A percentile compares a stretch with the other conserved stretches of the same genome.
These are phyloP conservation scores for Nephrotoma appendiculata DNA, from an alignment of 2,888 invertebrate genomes.

Conservation along the genomic window DNA sequence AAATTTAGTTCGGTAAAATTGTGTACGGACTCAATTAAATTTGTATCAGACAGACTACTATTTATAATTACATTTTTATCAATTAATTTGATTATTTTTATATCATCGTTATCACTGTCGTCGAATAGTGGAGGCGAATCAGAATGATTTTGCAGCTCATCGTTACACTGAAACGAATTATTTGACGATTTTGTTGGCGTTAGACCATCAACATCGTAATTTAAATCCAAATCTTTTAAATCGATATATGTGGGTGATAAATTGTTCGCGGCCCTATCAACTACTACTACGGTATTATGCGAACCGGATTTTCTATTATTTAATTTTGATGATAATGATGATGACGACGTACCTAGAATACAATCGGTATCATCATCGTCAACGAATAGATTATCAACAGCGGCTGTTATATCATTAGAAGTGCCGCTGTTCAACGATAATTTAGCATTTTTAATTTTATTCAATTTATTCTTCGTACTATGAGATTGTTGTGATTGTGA, in stretches of 20 bases:
- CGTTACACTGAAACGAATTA: not conserved
- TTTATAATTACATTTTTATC: constrained; percentile 2
- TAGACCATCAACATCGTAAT: not conserved
- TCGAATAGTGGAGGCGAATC: not conserved
- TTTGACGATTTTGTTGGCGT: not conserved
- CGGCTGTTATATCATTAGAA: not conserved
- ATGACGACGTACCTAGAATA: not conserved
- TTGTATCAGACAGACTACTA: constrained; percentile 11
- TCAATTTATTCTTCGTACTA: not conserved
- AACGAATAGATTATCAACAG: not conserved
- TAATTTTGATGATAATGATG: not conserved
- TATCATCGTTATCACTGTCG: not conserved
- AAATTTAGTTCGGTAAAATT: not conserved
- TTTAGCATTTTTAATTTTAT: not conserved
- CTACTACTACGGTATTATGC: not conserved
- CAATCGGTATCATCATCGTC: not conserved
- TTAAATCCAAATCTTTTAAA: constrained; percentile 1
- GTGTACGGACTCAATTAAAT: not conserved
- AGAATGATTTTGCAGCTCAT: not conserved
- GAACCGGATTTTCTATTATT: not conserved
- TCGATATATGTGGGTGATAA: not conserved
- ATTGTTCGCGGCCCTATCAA: not conserved
- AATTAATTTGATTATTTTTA: not conserved
- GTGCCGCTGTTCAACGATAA: not conserved
- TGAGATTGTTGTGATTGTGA: not conserved